Base-by-base conservation (phyloP, 2,888 invertebrate genomes). In the Drosophila cognata region DNA sequence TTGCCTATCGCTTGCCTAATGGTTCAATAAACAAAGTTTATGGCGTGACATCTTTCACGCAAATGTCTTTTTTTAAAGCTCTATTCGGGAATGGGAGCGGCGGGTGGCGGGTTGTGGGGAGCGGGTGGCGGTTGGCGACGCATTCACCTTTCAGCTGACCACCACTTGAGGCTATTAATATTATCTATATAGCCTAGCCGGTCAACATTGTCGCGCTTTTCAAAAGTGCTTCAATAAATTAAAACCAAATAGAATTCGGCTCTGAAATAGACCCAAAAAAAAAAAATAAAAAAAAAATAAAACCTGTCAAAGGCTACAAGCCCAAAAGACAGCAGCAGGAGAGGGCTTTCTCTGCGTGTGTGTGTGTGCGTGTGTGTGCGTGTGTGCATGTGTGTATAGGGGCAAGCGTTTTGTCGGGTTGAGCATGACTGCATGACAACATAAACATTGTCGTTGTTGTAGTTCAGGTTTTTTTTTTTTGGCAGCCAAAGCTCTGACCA, bases 11-110 rank as follows among this genome's bases (percentile, higher is more conserved):
- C 59, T 62, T 35, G 35, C 55, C 78, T 78, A 88, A 90, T 88
- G 89, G 89, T 88, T 83, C 85, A 85, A 85, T 85, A 85, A 85
- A 85, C 84, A 75, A 76, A 67, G 64, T 88, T 85, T 85, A 85
- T 90, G 90, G 85, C 77, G 86, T 90, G 90, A 88, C 89, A 85
- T 85, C 87, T 85, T 85, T 90, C 89, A 85, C 90, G 79, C 85
- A 84, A 81, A 81, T 84, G 84, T 57, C 25, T 46, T 70, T 58
- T 79, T 79, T n/a, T 28, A 29, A 36, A 61, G 33, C 13, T 66
- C 79, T 62, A 71, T 58, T 68, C 67, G n/a, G 3, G 28, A 7
- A 29, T 13, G 0, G 13, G 16, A 4, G 35, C 21, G 28, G 11
- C 8, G 16, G 11, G n/a, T 16, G 25, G 55, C 28, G 35, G 43